Evolutionary conservation across 2,888 invertebrate genomes (phyloP).

Genomic region (Drosophila mimetica): DNA sequence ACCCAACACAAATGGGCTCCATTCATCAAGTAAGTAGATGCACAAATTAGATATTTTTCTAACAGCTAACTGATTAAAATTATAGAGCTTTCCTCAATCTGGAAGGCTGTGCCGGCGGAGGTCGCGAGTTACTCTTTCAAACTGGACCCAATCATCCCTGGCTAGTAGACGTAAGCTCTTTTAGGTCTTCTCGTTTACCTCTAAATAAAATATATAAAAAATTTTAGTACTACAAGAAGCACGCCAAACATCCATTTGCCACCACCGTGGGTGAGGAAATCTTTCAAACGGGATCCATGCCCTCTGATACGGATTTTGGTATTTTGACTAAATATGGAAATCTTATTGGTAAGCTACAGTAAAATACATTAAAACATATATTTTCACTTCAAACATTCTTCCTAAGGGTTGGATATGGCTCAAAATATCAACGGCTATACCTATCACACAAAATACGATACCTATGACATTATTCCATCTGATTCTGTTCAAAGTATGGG

Average conservation of each 20-base stretch:
- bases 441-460: slow-evolving; percentile 91
- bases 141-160: slow-evolving; percentile 90
- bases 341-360: slow-evolving; percentile 85
- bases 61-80: neutral
- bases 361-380: neutral
- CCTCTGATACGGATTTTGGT: slow-evolving; percentile 88
- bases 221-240: slow-evolving; percentile 84
- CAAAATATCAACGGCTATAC: slow-evolving; percentile 89
- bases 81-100: slow-evolving; percentile 91
- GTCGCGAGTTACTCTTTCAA: slow-evolving; percentile 95
- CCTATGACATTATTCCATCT: slow-evolving; percentile 86
- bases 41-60: neutral
- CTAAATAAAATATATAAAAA: too few species aligned
- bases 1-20: slow-evolving; percentile 92
- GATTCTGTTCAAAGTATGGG: slow-evolving; percentile 90
- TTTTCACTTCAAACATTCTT: neutral
- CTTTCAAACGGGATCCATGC: slow-evolving; percentile 87
- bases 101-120: slow-evolving; percentile 96
- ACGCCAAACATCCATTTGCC: slow-evolving; percentile 86
- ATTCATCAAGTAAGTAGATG: slow-evolving; percentile 85
- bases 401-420: slow-evolving; percentile 88
- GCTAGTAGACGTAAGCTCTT: slow-evolving; percentile 85
- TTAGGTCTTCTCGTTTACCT: slow-evolving; percentile 60
- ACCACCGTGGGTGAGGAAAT: slow-evolving; percentile 86
- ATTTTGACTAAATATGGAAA: slow-evolving; percentile 87